A percentile compares a stretch with the other conserved stretches of the same genome.
phyloP scores from a whole-genome alignment of 1,140 invertebrate species.

The Vanessa atalanta region DNA sequence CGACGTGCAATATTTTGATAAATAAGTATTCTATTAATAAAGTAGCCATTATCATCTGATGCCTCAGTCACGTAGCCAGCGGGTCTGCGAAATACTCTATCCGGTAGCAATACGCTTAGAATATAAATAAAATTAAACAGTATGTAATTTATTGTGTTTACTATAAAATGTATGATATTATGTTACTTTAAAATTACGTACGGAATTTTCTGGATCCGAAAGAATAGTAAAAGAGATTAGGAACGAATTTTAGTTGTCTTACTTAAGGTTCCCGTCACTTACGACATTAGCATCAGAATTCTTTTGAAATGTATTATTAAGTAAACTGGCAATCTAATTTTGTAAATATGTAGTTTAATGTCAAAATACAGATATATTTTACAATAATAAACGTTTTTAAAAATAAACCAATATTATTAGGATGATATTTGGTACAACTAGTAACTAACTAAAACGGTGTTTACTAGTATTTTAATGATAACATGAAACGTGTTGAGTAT shows the following conservation, averaged over 20 bases:
- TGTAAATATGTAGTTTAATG: no score
- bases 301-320: not conserved
- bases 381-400: no score
- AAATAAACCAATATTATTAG: not conserved
- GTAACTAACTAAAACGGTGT: no score
- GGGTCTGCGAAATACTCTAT: slow-evolving; percentile 34
- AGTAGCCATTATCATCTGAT: slow-evolving; percentile 33
- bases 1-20: slow-evolving; percentile 33
- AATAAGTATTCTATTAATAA: slow-evolving; percentile 38
- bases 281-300: not conserved
- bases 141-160: slow-evolving; percentile 9
- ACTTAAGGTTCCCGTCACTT: not conserved
- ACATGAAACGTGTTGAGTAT: not conserved
- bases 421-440: not conserved
- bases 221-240: not conserved
- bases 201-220: no score
- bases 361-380: no score
- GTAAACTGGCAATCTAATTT: no score
- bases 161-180: not conserved
- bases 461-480: not conserved
- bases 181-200: not conserved
- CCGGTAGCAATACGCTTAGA: slow-evolving; percentile 13
- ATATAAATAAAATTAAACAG: slow-evolving; percentile 17
- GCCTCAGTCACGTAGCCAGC: slow-evolving; percentile 35
- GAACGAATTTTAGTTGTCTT: not conserved